Conservation (phyloP, 2,888 invertebrate genomes). For the Callyntrura sp. region DNA sequence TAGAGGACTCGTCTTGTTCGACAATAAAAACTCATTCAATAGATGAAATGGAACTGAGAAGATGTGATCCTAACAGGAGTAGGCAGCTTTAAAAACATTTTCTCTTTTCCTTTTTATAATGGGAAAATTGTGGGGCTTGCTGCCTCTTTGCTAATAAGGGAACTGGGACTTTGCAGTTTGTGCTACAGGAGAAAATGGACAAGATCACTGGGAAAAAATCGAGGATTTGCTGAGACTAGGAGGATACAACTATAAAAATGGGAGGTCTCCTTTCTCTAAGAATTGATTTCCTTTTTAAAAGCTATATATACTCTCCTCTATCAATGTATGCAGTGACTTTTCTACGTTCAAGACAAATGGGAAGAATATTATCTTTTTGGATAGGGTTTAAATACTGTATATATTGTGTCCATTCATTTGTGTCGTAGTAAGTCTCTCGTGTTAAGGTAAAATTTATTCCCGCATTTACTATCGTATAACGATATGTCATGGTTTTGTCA, state of each 20-base stretch:
- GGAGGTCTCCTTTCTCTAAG: background rate
- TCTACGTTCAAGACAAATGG: background rate
- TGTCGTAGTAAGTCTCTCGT: too few relatives aligned
- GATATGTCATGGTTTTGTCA: too few relatives aligned
- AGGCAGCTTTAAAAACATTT: slow-evolving; percentile 25
- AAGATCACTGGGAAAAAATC: background rate
- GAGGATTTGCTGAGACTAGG: background rate
- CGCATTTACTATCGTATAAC: too few relatives aligned
- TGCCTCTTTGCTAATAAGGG: background rate
- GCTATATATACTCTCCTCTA: background rate
- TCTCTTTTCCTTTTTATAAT: background rate
- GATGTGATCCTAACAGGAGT: slow-evolving; percentile 5
- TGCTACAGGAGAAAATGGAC: too few relatives aligned
- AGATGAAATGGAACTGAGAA: slow-evolving; percentile 34
- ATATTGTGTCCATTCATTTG: background rate
- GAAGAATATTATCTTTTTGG: background rate
- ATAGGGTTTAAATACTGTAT: background rate
- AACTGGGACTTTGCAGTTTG: too few relatives aligned
- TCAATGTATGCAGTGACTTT: background rate
- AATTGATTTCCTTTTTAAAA: background rate
- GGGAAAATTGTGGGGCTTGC: background rate
- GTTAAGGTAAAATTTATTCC: too few relatives aligned
- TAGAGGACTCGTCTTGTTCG: slow-evolving; percentile 49
- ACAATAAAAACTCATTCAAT: slow-evolving; percentile 63
- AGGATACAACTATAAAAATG: background rate